These are phyloP conservation scores for Tangara arthus DNA, from an alignment of 2,797 vertebrate genomes.

Conservation along the genomic window DNA sequence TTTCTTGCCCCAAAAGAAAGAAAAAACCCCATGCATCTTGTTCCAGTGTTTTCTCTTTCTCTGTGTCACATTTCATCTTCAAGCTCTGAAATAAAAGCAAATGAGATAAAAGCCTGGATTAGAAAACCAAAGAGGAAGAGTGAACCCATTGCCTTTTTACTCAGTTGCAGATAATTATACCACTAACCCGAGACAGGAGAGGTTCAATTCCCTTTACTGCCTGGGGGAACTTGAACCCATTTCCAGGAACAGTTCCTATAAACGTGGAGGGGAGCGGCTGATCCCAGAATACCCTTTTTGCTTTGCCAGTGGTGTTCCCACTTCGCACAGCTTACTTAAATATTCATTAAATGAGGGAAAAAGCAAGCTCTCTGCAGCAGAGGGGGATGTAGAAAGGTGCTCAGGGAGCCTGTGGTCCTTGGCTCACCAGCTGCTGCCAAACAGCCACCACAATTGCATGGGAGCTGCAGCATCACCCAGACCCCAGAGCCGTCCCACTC, in stretches of 20 bases:
- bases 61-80: constrained; percentile 43
- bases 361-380: not conserved
- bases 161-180: constrained; percentile 45
- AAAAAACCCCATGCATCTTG: not conserved
- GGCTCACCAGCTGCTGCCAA: not conserved
- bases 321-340: constrained; percentile 34
- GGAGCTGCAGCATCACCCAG: not conserved
- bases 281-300: constrained; percentile 26
- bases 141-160: constrained; percentile 43
- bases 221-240: constrained; percentile 34
- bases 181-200: not conserved
- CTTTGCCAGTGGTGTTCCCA: not conserved
- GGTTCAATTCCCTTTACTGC: constrained; percentile 52
- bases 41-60: constrained; percentile 45
- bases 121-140: constrained; percentile 51
- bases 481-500: not conserved
- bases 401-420: not conserved
- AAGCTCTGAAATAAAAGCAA: constrained; percentile 37
- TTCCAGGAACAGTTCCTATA: constrained; percentile 50
- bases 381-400: not conserved
- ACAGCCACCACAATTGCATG: not conserved
- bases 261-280: not conserved
- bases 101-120: constrained; percentile 52
- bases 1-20: constrained; percentile 14
- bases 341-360: constrained; percentile 38